phyloP scores from a whole-genome alignment of 2,113 vertebrate species.

The Acanthisitta chloris region DNA sequence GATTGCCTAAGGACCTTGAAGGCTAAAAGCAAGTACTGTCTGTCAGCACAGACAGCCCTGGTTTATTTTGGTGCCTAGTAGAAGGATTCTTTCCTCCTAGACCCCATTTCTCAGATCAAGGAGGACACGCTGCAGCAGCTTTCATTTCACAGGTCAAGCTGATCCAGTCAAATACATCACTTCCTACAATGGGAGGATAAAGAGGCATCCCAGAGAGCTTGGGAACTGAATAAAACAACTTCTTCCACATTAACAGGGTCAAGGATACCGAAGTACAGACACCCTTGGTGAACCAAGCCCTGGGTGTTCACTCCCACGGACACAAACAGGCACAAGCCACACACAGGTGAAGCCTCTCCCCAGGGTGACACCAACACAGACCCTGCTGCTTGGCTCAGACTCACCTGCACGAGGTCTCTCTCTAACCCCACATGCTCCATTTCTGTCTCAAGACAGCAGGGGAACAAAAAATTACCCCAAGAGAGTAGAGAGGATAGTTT shows the following conservation, averaged over 20 bases:
- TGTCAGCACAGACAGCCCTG: background rate
- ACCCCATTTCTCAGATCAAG: background rate
- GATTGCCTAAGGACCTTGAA: background rate
- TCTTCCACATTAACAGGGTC: background rate
- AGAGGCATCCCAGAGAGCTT: background rate
- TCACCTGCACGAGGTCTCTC: background rate
- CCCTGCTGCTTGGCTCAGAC: background rate
- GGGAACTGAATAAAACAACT: background rate
- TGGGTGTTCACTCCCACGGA: fast-evolving
- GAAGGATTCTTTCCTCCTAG: background rate
- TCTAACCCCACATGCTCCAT: background rate
- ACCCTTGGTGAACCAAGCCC: background rate
- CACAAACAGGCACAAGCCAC: background rate
- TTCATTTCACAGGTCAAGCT: background rate
- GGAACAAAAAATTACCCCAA: background rate
- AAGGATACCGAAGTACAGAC: background rate
- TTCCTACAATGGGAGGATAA: background rate
- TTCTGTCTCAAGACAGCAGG: background rate
- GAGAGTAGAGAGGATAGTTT: background rate
- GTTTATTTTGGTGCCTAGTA: background rate
- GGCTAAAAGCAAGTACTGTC: background rate
- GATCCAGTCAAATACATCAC: background rate
- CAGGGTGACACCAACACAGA: fast-evolving
- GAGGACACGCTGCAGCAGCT: background rate
- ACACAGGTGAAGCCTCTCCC: fast-evolving